These are phyloP conservation scores for Sinhomidia bicolor DNA, from an alignment of 2,888 invertebrate species.

Conservation along the genomic window DNA sequence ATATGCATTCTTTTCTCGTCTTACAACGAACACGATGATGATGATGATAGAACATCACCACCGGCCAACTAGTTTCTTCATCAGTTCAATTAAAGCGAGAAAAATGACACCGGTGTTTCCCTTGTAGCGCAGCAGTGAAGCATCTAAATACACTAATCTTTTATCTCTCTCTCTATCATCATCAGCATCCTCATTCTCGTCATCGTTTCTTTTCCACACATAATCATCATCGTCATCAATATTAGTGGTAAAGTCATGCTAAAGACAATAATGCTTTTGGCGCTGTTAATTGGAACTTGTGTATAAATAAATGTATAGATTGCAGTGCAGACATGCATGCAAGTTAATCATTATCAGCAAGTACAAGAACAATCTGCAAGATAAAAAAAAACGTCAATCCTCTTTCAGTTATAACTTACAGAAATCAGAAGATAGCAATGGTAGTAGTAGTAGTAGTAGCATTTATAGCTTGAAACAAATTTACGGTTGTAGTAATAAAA, in stretches of 20 bases:
- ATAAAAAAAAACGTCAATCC: no score
- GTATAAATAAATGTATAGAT: no score
- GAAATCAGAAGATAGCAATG: no score
- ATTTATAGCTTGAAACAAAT: no score
- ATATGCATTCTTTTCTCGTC: constrained; percentile 53
- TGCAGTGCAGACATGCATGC: no score
- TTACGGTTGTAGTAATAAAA: no score
- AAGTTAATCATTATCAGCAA: no score
- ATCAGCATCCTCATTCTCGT: neutral
- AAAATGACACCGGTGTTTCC: constrained; percentile 45
- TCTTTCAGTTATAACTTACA: no score
- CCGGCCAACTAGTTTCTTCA: neutral
- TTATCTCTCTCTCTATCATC: constrained; percentile 1
- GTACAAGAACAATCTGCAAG: no score
- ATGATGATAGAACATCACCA: constrained; percentile 38
- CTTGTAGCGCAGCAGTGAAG: neutral
- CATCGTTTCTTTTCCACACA: neutral
- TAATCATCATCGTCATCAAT: no score
- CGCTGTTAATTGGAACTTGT: neutral
- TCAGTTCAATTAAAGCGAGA: constrained; percentile 23
- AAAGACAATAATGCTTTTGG: constrained; percentile 1
- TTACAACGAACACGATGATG: constrained; percentile 3
- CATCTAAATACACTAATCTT: constrained; percentile 24
- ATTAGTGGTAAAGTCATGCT: neutral
- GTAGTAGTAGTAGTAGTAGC: no score